phyloP scores from a whole-genome alignment of 2,113 vertebrate species.

The Daubentonia madagascariensis region DNA sequence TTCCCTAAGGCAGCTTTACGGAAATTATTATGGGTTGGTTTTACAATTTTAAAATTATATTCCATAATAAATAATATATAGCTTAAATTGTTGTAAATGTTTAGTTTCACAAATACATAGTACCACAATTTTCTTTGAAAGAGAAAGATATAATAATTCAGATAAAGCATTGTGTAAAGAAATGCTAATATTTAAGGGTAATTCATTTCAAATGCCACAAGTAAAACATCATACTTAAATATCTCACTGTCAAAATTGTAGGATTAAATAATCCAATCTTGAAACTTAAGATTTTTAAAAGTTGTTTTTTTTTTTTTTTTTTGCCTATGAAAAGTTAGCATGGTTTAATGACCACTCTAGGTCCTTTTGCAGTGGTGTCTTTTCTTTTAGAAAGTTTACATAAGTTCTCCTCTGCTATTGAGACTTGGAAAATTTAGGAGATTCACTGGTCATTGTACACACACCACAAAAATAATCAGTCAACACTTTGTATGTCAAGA shows the following conservation, averaged over 20 bases:
- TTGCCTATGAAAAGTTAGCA: neutral
- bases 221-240: neutral
- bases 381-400: neutral
- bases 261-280: neutral
- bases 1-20: neutral
- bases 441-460: neutral
- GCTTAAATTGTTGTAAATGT: constrained; percentile 14
- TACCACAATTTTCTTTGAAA: constrained; percentile 26
- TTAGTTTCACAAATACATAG: constrained; percentile 11
- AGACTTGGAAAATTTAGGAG: neutral
- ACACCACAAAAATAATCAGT: neutral
- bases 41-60: constrained; percentile 35
- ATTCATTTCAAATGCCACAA: constrained; percentile 7
- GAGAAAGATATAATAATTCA: neutral
- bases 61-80: constrained; percentile 6
- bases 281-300: neutral
- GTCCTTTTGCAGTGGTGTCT: neutral
- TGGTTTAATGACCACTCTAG: constrained; percentile 10
- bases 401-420: neutral
- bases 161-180: constrained; percentile 23
- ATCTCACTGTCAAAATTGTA: neutral
- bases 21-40: constrained; percentile 1
- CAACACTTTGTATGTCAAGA: neutral
- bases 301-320: neutral
- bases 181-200: neutral